Percentiles rank a stretch among this genome's conserved stretches.
Conservation (phyloP, 2,113 vertebrate species). For the Xiphophorus maculatus region DNA sequence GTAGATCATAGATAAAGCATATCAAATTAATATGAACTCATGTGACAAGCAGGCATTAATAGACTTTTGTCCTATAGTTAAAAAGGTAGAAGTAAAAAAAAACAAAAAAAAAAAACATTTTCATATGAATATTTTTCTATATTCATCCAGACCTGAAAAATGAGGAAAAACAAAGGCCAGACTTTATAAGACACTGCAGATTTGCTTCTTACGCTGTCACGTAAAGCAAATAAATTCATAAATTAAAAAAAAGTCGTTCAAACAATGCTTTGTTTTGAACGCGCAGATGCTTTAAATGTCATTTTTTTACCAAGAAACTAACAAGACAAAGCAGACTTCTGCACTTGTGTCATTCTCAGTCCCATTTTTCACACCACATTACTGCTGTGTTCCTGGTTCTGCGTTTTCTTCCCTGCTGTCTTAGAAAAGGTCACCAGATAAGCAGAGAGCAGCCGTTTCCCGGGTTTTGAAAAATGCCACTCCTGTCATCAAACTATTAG, state of each 20-base stretch:
- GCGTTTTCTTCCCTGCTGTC: constrained; percentile 13
- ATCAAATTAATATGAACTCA: no score
- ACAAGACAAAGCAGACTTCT: constrained; percentile 5
- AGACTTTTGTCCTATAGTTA: no score
- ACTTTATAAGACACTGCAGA: no score
- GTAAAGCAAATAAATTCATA: background rate
- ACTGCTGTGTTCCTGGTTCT: background rate
- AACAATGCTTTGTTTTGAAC: background rate
- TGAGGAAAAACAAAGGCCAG: no score
- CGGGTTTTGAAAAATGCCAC: constrained; percentile 15
- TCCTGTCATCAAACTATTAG: constrained; percentile 15
- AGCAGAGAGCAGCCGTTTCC: background rate
- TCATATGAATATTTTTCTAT: no score
- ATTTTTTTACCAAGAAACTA: constrained; percentile 2
- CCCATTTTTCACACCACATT: background rate
- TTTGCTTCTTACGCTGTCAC: no score
- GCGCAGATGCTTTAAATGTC: constrained; percentile 6
- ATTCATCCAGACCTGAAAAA: no score
- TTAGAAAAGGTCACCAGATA: constrained; percentile 17
- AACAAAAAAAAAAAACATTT: no score
- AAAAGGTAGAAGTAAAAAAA: no score
- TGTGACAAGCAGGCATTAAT: no score
- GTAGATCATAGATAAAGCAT: no score
- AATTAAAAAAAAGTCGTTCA: background rate
- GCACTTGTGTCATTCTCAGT: background rate